Evolutionary conservation across 1,140 invertebrate genomes (phyloP), one percentile per base, ranked within the genome.

Genomic region (Drosophila prosaltans): DNA sequence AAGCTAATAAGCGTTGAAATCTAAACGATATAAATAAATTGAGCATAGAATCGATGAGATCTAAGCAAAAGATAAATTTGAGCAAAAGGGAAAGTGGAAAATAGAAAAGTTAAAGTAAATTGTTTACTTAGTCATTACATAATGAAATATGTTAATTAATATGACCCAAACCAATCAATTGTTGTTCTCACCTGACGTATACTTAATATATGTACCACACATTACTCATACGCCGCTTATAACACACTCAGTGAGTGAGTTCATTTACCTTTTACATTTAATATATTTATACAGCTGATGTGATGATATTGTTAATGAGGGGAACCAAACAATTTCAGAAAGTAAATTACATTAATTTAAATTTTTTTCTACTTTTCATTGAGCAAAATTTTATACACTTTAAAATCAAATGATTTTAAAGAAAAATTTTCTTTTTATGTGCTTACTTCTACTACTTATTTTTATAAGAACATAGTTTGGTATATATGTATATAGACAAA

Each of bases 1-100:
- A 83, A 77, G 80, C 83, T 80, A 88, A 86, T 86, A 88, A 86
- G 71, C 84, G 72, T 72, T 77, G 79, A 79, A 79, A 71, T 76
- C 79, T 48, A 74, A 78, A 66, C 61, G 74, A 48, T 77, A 39
- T 45, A 77, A 71, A 77, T 77, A 77, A 77, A 77, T 77, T 77
- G 74, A 65, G 67, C 61, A 24, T 41, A 40, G 24, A 74, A 69
- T 64, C 70, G 45, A n/a, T 6, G 6, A 36, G 32, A 36, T 16
- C 16, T 16, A 16, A 16, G 16, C 16, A 16, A 16, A 16, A 16
- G 16, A 16, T 16, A 16, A 36, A 36, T 5, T 36, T 36, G 32
- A 36, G 32, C 2, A 4, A 5, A 36, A 36, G 6, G 6, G 32
- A 36, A 36, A 36, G 3, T 3, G 10, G 45, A 0, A 10, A 26